Conservation (phyloP, 2,888 invertebrate species). For the Mayetiola destructor region DNA sequence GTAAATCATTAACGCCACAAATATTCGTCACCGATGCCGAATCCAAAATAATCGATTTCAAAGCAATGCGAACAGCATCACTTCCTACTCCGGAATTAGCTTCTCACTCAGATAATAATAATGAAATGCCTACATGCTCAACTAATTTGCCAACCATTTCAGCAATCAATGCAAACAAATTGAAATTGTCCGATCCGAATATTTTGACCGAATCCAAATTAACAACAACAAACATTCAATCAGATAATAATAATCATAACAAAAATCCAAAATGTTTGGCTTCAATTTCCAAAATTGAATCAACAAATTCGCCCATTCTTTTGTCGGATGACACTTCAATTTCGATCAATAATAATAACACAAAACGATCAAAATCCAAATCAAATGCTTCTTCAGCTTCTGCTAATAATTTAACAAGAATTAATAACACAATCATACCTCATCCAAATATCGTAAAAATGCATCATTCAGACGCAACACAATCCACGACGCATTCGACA, state of each 20-base stretch:
- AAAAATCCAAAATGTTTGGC: background rate
- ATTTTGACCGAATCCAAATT: background rate
- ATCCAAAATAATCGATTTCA: background rate
- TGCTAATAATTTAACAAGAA: slow-evolving; percentile 18
- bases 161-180: background rate
- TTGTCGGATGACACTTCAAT: slow-evolving; percentile 13
- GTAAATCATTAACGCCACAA: background rate
- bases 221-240: background rate
- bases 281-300: background rate
- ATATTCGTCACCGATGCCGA: background rate
- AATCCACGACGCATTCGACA: slow-evolving; percentile 25
- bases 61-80: background rate
- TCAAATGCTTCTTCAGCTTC: slow-evolving; percentile 14
- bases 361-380: background rate
- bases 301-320: slow-evolving; percentile 7
- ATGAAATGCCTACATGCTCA: background rate
- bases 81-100: background rate
- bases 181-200: background rate
- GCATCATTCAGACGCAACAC: slow-evolving; percentile 28
- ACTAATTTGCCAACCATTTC: background rate
- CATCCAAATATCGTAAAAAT: slow-evolving; percentile 22
- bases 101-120: background rate
- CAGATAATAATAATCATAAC: no score
- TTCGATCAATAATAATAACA: background rate
- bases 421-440: slow-evolving; percentile 25